Percentiles rank a stretch among this genome's conserved stretches.
phyloP scores from a whole-genome alignment of 2,888 invertebrate genomes.

The Dioctria linearis region DNA sequence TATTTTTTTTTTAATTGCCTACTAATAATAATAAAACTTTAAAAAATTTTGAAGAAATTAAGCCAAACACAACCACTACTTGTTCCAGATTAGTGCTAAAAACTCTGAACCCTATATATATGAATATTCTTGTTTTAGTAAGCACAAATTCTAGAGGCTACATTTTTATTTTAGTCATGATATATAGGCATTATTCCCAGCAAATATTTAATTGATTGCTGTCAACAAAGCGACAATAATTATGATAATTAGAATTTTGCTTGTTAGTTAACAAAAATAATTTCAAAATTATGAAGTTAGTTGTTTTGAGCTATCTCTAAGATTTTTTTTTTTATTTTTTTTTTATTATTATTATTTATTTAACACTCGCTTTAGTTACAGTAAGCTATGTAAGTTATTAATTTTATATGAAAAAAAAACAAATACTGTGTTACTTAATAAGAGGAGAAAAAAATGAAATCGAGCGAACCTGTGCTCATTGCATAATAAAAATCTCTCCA shows the following conservation, averaged over 20 bases:
- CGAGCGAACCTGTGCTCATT: slow-evolving; percentile 94
- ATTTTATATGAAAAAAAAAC: not conserved
- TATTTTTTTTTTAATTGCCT: too few species aligned
- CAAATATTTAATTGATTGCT: not conserved
- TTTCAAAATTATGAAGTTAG: slow-evolving; percentile 15
- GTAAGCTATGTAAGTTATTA: too few species aligned
- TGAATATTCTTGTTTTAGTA: slow-evolving; percentile 7
- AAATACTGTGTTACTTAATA: slow-evolving; percentile 45
- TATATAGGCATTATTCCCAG: slow-evolving; percentile 18
- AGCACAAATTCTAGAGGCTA: slow-evolving; percentile 17
- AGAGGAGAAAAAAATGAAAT: slow-evolving; percentile 35
- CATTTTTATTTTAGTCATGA: slow-evolving; percentile 16
- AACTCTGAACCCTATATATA: not conserved
- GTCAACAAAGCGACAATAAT: not conserved
- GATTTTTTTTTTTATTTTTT: too few species aligned
- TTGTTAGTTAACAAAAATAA: slow-evolving; percentile 32
- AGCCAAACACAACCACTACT: not conserved
- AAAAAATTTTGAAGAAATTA: too few species aligned
- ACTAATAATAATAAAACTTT: too few species aligned
- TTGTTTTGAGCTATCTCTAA: slow-evolving; percentile 1
- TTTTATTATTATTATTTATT: slow-evolving; percentile 30
- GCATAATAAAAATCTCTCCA: slow-evolving; percentile 99
- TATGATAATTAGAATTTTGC: not conserved
- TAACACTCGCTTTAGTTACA: slow-evolving; percentile 40
- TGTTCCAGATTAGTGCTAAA: slow-evolving; percentile 24